Conservation (phyloP, 2,797 vertebrate species). For the Galaxias olidus region DNA sequence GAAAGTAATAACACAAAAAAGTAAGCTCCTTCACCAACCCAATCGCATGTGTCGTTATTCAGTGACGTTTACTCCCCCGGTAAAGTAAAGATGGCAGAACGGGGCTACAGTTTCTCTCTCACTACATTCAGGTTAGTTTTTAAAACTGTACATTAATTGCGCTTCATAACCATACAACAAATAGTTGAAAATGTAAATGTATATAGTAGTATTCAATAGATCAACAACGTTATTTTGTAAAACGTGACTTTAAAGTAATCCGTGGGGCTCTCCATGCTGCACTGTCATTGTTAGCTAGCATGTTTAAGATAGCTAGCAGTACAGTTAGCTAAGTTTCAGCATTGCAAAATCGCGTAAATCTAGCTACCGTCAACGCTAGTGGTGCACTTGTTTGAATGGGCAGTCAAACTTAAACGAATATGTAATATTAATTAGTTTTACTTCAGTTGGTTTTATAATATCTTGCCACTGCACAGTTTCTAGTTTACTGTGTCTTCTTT, state of each 20-base stretch:
- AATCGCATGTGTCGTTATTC: slow-evolving; percentile 30
- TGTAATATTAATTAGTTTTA: too few species aligned
- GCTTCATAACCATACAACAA: too few species aligned
- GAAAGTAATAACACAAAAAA: neutral
- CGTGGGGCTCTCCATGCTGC: neutral
- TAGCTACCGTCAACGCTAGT: too few species aligned
- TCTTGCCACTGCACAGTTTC: slow-evolving; percentile 16
- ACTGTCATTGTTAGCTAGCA: slow-evolving; percentile 6
- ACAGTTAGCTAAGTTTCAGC: neutral
- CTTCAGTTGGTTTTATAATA: neutral
- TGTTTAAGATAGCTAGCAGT: neutral
- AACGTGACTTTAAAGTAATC: too few species aligned
- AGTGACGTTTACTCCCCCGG: slow-evolving; percentile 24
- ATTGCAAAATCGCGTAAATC: too few species aligned
- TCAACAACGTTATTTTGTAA: too few species aligned
- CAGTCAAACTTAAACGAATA: too few species aligned
- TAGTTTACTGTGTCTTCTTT: slow-evolving; percentile 37
- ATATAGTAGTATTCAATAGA: too few species aligned
- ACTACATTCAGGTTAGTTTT: slow-evolving; percentile 92
- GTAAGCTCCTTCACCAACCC: slow-evolving; percentile 41
- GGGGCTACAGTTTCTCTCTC: slow-evolving; percentile 95
- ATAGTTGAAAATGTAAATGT: too few species aligned
- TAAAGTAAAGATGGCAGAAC: slow-evolving; percentile 88
- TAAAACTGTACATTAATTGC: neutral
- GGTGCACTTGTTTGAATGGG: neutral